Base-by-base conservation (phyloP, 2,888 invertebrate species). In the Eustalomyia histrio region DNA sequence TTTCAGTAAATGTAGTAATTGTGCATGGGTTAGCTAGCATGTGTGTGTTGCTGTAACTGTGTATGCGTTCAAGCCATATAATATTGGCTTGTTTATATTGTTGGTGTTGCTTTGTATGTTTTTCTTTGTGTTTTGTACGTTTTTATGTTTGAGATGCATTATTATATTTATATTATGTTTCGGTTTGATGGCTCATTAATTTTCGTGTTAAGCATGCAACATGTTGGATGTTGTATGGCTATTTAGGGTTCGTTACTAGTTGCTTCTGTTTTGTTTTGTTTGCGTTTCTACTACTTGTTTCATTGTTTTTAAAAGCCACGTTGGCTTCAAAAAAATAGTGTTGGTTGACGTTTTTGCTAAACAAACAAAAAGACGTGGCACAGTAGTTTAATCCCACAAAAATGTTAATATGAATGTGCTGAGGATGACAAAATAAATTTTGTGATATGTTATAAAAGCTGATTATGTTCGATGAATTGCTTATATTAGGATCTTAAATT, bases 211-310 rank as follows among this genome's bases (percentile, higher is more conserved):
- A 7, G 9, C 18, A 6, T 39, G 17, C 73, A 74, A 74, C 79
- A 73, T 74, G 79, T 79, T 63, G 12, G 73, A 74, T 68, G 63
- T 57, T 57, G 67, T 5, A 1, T 57, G 53, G 12, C 47, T 76
- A n/a, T 10, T 50, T 6, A 35, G 9, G 24, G 16, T 43, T 17
- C 10, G 24, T 24, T 29, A 60, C 52, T 17, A 60, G 71, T 78
- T 78, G 67, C 67, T 68, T 55, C 21, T 47, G 14, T 47, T 47
- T 47, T 43, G 43, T n/a, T 47, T 12, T 6, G 12, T 47, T 47
- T 47, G 43, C 6, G 1, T 47, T 47, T n/a, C 1, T n/a, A 14
- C 43, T 47, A 47, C 43, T 39, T 47, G 17, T 63, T 29, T n/a
- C 10, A 33, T 47, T 14, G 39, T 14, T 39, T 39, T 39, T 12